Evolutionary conservation across 1,140 invertebrate genomes (phyloP), one percentile per base, ranked within the genome.

Genomic region (Trypoxylus dichotomus): DNA sequence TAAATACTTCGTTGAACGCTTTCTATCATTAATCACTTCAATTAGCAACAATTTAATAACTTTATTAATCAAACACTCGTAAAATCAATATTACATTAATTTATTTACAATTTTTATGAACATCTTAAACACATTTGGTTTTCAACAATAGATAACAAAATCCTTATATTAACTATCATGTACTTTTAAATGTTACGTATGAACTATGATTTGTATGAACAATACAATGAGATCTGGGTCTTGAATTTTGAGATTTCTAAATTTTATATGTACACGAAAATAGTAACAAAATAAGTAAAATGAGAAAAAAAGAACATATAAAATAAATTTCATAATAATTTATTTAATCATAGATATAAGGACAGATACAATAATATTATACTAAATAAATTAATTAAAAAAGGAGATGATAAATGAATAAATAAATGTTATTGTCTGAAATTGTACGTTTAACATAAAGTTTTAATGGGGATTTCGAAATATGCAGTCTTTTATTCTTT

Each of bases 401-500:
- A 25, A 68, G 27, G 27, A 10, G 1, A 27, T 29, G 60, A 27
- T 21, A 68, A 68, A 25, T 27, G 10, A 27, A 68, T 68, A 58
- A 58, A 58, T 58, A 68, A 68, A 68, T 15, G 27, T 68, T 68
- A 68, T 68, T 68, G 60, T 68, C 60, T 68, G 60, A 68, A 68
- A 29, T 68, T 68, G 60, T 68, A 68, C 60, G 60, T 68, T 24
- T 24, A 68, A 68, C 60, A 68, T 68, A 68, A 68, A 68, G 7
- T 68, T 7, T 25, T 27, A 25, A 27, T 27, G 13, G 60, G 60
- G 21, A 68, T 68, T 25, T 68, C 24, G 19, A 27, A 68, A 24
- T 68, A 68, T 27, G 60, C 60, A 68, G 60, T 68, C 60, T 68
- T 68, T 68, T 68, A 68, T 68, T 68, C 60, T 68, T 68, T 68